Percentiles rank a stretch among this genome's conserved stretches.
Conservation (phyloP, 2,113 vertebrate genomes). For the Vidua chalybeata region DNA sequence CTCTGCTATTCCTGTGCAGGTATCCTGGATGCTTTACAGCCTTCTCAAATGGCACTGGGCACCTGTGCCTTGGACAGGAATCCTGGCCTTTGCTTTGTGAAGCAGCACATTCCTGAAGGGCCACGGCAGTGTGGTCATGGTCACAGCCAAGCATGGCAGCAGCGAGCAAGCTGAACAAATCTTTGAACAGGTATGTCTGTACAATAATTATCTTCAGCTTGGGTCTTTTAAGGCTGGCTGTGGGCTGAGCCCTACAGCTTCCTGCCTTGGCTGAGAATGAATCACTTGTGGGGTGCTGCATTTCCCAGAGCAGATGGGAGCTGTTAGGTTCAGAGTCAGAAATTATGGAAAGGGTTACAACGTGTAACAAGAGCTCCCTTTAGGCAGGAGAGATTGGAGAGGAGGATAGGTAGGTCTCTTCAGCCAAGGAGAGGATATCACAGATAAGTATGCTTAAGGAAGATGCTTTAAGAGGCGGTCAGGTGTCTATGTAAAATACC, state of each 20-base stretch:
- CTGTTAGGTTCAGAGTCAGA: background rate
- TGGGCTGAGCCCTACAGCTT: background rate
- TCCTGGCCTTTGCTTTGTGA: background rate
- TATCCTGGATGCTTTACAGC: background rate
- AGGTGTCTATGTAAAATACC: conserved; percentile 18
- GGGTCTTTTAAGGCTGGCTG: background rate
- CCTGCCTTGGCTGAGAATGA: background rate
- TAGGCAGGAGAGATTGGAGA: background rate
- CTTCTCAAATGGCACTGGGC: conserved; percentile 17
- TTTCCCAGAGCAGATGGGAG: conserved; percentile 29
- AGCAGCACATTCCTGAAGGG: background rate
- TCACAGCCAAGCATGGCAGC: background rate
- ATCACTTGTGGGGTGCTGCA: background rate
- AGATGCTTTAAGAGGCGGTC: background rate
- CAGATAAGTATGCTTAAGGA: background rate
- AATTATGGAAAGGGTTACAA: background rate
- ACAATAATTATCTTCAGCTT: background rate
- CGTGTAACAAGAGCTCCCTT: background rate
- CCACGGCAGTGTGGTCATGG: background rate
- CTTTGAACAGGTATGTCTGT: background rate
- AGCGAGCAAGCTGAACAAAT: background rate
- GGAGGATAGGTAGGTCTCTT: background rate
- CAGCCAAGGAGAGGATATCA: background rate
- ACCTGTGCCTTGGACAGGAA: background rate
- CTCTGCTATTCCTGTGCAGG: conserved; percentile 29